Conservation (phyloP, 2,113 vertebrate species). For the Gnathonemus echidnorhynchus region DNA sequence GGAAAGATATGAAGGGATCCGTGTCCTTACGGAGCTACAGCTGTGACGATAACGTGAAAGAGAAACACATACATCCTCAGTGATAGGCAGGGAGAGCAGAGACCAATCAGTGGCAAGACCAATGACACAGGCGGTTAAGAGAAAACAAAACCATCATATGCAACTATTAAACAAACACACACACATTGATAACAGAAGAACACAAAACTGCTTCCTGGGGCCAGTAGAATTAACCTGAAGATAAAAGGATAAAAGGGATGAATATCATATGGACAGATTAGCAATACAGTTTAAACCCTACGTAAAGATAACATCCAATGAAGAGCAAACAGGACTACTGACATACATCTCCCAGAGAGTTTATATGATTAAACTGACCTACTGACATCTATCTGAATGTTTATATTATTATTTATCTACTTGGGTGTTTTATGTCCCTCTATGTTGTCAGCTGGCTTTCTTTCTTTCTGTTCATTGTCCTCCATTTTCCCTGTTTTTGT, state of each 20-base stretch:
- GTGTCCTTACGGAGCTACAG: not conserved
- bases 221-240: constrained; percentile 46
- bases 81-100: not conserved
- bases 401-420: not conserved
- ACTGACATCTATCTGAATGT: no score
- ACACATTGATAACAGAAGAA: constrained; percentile 21
- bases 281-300: not conserved
- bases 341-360: not conserved
- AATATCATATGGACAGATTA: not conserved
- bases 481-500: not conserved
- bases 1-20: not conserved
- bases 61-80: not conserved
- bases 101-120: constrained; percentile 28
- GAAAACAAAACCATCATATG: constrained; percentile 27
- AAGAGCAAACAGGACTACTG: not conserved
- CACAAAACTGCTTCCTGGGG: not conserved
- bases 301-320: not conserved
- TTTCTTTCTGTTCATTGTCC: not conserved
- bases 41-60: not conserved
- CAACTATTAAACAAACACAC: constrained; percentile 32
- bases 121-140: constrained; percentile 24
- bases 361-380: no score
- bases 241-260: not conserved
- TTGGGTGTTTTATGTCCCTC: not conserved
- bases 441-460: not conserved